phyloP scores from a whole-genome alignment of 2,797 vertebrate species.

The Bradypodion ventrale region DNA sequence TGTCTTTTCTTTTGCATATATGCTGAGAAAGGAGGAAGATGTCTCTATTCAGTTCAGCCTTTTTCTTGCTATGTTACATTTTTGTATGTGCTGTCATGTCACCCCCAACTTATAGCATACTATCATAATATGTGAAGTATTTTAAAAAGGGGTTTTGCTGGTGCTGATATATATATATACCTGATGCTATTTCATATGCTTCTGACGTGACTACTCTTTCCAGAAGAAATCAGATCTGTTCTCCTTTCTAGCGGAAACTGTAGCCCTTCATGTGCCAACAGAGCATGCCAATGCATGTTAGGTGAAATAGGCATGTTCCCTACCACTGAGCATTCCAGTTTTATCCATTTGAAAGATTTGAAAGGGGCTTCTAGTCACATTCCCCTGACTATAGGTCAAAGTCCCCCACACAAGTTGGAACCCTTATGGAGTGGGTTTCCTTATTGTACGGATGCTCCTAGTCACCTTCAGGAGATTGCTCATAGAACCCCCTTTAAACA shows the following conservation, averaged over 20 bases:
- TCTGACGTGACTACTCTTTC: no score
- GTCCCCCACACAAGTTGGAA: not conserved
- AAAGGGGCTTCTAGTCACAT: not conserved
- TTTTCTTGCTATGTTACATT: not conserved
- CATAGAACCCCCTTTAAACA: no score
- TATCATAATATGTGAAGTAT: no score
- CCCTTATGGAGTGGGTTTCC: no score
- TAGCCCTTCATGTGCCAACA: not conserved
- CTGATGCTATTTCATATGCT: no score
- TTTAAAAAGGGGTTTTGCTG: no score
- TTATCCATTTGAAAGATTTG: not conserved
- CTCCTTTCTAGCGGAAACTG: not conserved
- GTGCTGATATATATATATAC: no score
- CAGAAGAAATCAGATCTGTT: no score
- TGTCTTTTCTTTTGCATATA: not conserved
- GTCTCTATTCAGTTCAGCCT: not conserved
- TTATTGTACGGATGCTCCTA: not conserved
- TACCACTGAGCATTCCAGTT: no score
- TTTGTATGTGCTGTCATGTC: no score
- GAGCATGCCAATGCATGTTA: not conserved
- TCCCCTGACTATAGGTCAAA: not conserved
- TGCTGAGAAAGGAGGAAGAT: not conserved
- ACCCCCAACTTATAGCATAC: no score
- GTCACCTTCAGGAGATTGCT: no score
- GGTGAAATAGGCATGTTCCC: not conserved